Evolutionary conservation across 1,140 invertebrate genomes (phyloP).

Genomic region (Brachionus rubens): DNA sequence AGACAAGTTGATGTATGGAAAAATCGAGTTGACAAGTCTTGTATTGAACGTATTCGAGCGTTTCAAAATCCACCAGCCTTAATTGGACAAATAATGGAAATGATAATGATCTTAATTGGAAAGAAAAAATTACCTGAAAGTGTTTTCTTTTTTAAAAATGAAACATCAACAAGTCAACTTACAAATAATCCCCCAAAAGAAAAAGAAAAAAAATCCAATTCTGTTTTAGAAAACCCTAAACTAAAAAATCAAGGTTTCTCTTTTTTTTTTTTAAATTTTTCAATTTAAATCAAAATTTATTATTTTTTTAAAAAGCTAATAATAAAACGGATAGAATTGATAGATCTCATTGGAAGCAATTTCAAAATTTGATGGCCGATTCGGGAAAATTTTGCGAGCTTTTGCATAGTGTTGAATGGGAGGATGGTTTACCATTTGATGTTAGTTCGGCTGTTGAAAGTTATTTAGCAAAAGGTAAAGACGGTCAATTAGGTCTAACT

Average conservation of each 20-base stretch:
- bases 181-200: conserved; percentile 5
- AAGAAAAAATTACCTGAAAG: conserved; percentile 32
- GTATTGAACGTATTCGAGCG: conserved; percentile 55
- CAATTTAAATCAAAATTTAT: background rate
- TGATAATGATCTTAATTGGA: conserved; percentile 51
- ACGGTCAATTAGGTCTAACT: conserved; percentile 58
- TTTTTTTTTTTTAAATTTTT: background rate
- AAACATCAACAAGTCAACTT: background rate
- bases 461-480: conserved; percentile 55
- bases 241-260: background rate
- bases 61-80: conserved; percentile 57
- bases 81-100: conserved; percentile 58
- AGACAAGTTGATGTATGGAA: conserved; percentile 57
- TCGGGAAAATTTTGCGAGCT: conserved; percentile 59
- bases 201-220: conserved; percentile 34
- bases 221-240: background rate
- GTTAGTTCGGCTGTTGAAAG: conserved; percentile 58
- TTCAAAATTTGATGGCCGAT: conserved; percentile 56
- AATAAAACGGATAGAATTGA: conserved; percentile 47
- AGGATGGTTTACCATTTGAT: conserved; percentile 57
- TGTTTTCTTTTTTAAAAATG: conserved; percentile 16
- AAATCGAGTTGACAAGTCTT: conserved; percentile 55
- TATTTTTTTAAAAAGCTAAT: conserved; percentile 9
- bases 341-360: conserved; percentile 54
- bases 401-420: conserved; percentile 59